Base-by-base conservation (phyloP, 2,113 vertebrate species). In the Platysternon megacephalum region DNA sequence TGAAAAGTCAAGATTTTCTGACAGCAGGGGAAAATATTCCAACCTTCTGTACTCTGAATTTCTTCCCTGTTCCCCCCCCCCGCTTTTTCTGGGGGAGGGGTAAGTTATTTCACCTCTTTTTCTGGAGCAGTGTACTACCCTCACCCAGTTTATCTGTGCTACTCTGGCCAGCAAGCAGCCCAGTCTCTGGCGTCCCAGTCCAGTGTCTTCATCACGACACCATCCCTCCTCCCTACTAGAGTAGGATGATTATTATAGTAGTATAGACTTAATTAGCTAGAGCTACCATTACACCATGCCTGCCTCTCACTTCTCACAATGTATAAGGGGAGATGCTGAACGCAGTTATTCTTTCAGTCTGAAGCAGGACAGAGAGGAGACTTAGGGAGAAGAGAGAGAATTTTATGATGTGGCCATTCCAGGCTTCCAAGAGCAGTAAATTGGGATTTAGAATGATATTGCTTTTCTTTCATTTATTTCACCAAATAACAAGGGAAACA, bases 401-500 rank as follows among this genome's bases (percentile, higher is more conserved):
- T 87, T 95, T 97, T 93, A 86, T 29, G n/a, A 17, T 44, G 22
- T 74, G 80, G 21, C 94, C 19, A 26, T 85, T 56, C 92, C 79
- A 32, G 84, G 52, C 87, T 97, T 95, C 65, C 5, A 61, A 91
- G 89, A 93, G 87, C 93, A 85, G 29, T 95, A 97, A 97, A 93
- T 39, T 82, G 84, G 93, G n/a, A 91, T 89, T 97, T 96, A 93
- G 95, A 94, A 79, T 24, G 72, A 91, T 93, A 88, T 84, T 92
- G 84, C 87, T 92, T 85, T 97, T 93, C 92, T 97, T 97, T 94
- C 94, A 84, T 97, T 98, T 97, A 94, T 98, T 96, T 97, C 89
- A 93, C 86, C 88, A 68, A 95, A 87, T 82, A 97, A 95, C 94
- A 95, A 83, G 84, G 94, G 95, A 89, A 94, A 76, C 81, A 89